Evolutionary conservation across 2,888 invertebrate genomes (phyloP).

Genomic region (Pterostichus niger): DNA sequence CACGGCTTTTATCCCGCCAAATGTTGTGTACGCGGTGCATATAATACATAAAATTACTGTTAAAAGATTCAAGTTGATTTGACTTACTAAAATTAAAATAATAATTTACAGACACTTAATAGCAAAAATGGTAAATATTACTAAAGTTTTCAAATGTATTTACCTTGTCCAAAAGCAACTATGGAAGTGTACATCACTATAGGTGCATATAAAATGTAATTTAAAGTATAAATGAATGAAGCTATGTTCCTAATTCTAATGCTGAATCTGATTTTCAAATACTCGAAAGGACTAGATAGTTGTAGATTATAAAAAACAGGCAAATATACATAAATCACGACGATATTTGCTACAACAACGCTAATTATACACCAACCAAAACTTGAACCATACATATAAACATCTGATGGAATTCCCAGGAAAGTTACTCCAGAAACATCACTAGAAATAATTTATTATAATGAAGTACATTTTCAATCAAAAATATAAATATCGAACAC

Average conservation of each 20-base stretch:
- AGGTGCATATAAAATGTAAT: too few relatives aligned
- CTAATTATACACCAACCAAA: slow-evolving; percentile 75
- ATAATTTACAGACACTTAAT: too few relatives aligned
- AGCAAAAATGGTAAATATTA: too few relatives aligned
- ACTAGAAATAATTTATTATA: slow-evolving; percentile 75
- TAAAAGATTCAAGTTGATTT: slow-evolving; percentile 79
- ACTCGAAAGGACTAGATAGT: slow-evolving; percentile 85
- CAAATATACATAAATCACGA: slow-evolving; percentile 73
- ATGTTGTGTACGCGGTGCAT: slow-evolving; percentile 81
- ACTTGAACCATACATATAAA: slow-evolving; percentile 77
- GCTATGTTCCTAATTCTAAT: too few relatives aligned
- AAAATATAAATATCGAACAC: too few relatives aligned
- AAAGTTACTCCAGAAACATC: slow-evolving; percentile 74
- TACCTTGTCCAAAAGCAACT: slow-evolving; percentile 78
- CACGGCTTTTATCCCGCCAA: slow-evolving; percentile 77
- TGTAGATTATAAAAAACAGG: slow-evolving; percentile 80
- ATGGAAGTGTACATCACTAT: too few relatives aligned
- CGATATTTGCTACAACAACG: slow-evolving; percentile 74
- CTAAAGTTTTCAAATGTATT: too few relatives aligned
- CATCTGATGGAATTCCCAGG: slow-evolving; percentile 80
- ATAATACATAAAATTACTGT: too few relatives aligned
- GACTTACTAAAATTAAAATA: slow-evolving; percentile 81
- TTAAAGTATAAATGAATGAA: too few relatives aligned
- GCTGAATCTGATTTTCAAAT: slow-evolving; percentile 70
- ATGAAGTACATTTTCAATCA: background rate